Conservation (phyloP, 2,888 invertebrate species). For the Hyalella azteca region DNA sequence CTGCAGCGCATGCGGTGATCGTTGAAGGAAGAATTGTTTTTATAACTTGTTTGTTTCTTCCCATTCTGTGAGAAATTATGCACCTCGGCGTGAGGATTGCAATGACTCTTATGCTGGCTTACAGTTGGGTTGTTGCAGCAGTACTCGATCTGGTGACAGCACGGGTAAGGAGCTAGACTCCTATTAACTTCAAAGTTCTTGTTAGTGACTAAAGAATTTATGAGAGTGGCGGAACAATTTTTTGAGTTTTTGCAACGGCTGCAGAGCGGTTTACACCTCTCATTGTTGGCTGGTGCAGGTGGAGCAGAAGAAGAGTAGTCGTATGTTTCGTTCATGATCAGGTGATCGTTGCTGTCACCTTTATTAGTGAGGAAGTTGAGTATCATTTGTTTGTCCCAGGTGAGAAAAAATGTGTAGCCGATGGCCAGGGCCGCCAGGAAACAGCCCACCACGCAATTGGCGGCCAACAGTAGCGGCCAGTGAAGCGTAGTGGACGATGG, state of each 20-base stretch:
- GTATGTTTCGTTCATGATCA: neutral
- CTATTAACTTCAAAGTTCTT: neutral
- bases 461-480: constrained; percentile 1
- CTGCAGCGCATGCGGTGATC: neutral
- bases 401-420: constrained; percentile 25
- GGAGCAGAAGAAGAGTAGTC: too few relatives aligned
- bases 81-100: neutral
- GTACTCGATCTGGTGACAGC: constrained; percentile 21
- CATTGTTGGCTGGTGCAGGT: neutral
- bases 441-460: constrained; percentile 23
- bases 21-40: neutral
- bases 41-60: neutral
- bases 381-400: constrained; percentile 26
- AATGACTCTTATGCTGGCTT: constrained; percentile 8
- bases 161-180: constrained; percentile 2
- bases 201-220: too few relatives aligned
- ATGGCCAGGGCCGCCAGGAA: neutral
- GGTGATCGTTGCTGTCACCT: constrained; percentile 3
- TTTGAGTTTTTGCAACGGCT: neutral
- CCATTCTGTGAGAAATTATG: neutral
- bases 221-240: too few relatives aligned
- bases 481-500: neutral
- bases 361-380: constrained; percentile 27
- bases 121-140: constrained; percentile 16
- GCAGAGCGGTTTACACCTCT: neutral